Conservation (phyloP, 2,888 invertebrate species). For the Ornithoptera alexandrae region DNA sequence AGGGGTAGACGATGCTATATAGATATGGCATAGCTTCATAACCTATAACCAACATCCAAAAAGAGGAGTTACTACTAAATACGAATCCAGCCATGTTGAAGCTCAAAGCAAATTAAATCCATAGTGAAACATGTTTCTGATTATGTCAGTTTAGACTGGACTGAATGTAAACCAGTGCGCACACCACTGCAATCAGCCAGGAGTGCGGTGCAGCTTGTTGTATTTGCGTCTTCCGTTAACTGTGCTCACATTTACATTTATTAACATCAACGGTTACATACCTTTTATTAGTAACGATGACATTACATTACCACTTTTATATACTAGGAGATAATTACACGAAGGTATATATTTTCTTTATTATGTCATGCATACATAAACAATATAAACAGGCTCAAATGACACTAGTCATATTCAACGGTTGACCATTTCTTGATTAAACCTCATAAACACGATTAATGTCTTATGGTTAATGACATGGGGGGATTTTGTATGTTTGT, state of each 20-base stretch:
- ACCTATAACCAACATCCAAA: conserved; percentile 1
- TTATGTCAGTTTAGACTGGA: conserved; percentile 49
- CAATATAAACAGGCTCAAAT: not conserved
- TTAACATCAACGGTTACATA: conserved; percentile 50
- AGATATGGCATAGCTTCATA: not conserved
- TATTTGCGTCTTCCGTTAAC: conserved; percentile 73
- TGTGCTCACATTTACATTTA: conserved; percentile 56
- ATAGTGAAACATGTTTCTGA: not conserved
- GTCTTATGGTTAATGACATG: too few relatives aligned
- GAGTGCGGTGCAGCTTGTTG: conserved; percentile 71
- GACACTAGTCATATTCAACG: conserved; percentile 16
- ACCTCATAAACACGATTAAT: too few relatives aligned
- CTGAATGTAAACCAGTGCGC: conserved; percentile 76
- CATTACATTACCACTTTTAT: conserved; percentile 40
- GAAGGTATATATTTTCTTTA: conserved; percentile 13
- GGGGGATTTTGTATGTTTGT: too few relatives aligned
- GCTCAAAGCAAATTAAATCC: not conserved
- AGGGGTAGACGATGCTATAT: not conserved
- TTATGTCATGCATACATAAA: conserved; percentile 21
- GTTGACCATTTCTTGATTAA: not conserved
- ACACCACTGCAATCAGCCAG: conserved; percentile 58
- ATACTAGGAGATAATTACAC: conserved; percentile 36
- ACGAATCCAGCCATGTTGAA: not conserved
- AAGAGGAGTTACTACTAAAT: not conserved
- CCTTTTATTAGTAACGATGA: conserved; percentile 50